Percentiles rank a stretch among this genome's conserved stretches.
Evolutionary conservation across 2,113 vertebrate genomes (phyloP).

Genomic region (Asarcornis scutulata): DNA sequence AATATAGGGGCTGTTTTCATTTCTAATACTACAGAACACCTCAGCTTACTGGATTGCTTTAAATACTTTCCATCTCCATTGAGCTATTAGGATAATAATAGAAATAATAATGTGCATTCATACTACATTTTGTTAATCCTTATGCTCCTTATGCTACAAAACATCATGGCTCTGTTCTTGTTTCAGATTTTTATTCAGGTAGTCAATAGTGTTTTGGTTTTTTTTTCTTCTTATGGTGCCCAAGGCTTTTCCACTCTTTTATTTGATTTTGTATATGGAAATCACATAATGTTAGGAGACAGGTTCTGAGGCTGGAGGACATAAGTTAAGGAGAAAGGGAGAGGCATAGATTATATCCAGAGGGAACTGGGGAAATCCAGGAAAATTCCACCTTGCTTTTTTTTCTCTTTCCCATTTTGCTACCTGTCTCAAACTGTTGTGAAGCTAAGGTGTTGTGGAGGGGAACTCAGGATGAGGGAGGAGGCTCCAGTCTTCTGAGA

Average conservation of each 20-base stretch:
- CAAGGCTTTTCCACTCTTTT: background rate
- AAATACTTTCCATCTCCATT: slow-evolving; percentile 21
- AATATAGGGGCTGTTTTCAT: rapidly evolving
- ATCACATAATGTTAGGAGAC: background rate
- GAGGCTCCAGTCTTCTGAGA: background rate
- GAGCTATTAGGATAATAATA: background rate
- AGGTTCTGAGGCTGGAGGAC: background rate
- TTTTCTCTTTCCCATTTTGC: background rate
- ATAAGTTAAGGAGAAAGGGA: background rate
- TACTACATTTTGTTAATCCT: slow-evolving; percentile 42
- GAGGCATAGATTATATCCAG: background rate
- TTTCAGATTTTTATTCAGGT: background rate
- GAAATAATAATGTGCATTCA: slow-evolving; percentile 17
- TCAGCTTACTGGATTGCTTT: background rate
- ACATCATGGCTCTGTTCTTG: background rate
- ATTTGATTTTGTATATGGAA: rapidly evolving
- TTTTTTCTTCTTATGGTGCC: background rate
- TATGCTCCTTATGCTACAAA: slow-evolving; percentile 31
- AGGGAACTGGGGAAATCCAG: background rate
- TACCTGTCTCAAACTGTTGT: background rate
- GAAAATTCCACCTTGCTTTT: background rate
- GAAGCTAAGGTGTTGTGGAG: background rate
- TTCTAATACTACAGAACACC: background rate
- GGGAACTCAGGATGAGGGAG: background rate
- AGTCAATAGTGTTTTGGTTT: background rate